Conservation (phyloP, 2,113 vertebrate genomes). For the Misgurnus mizolepis region DNA sequence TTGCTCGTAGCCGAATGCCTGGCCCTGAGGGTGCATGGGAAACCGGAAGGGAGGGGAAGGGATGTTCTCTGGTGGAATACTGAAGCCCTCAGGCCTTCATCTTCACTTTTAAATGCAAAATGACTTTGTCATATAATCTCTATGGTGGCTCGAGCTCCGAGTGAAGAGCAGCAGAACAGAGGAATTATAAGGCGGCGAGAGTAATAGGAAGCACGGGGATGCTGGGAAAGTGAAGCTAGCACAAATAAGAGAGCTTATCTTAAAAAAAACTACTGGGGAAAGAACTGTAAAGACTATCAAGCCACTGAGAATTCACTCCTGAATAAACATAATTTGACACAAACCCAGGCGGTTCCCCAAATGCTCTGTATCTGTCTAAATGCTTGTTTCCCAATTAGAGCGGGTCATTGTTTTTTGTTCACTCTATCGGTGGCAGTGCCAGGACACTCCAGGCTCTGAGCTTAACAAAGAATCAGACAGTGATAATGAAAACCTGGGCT, state of each 20-base stretch:
- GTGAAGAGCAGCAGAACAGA: conserved; percentile 31
- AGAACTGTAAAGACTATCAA: conserved; percentile 42
- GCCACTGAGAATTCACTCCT: conserved; percentile 23
- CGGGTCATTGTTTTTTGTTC: conserved; percentile 46
- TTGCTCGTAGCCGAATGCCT: conserved; percentile 30
- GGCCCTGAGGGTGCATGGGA: conserved; percentile 39
- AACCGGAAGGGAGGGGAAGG: conserved; percentile 17
- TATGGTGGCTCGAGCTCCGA: conserved; percentile 43
- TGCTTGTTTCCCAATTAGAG: conserved; percentile 42
- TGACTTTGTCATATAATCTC: conserved; percentile 54
- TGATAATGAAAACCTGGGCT: conserved; percentile 36
- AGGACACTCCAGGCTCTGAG: conserved; percentile 26
- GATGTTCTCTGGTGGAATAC: conserved; percentile 30
- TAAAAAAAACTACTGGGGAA: neutral
- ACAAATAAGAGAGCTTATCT: conserved; percentile 18
- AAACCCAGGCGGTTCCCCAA: conserved; percentile 2
- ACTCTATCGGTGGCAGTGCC: conserved; percentile 20
- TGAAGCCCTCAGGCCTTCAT: conserved; percentile 52
- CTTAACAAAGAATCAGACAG: conserved; percentile 40
- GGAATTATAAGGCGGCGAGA: conserved; percentile 31
- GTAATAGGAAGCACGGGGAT: conserved; percentile 21
- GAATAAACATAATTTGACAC: conserved; percentile 50
- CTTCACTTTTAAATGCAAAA: conserved; percentile 55
- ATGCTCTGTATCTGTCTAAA: conserved; percentile 18
- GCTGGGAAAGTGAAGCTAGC: conserved; percentile 12